Conservation (phyloP, 92 coral and sea anemone species). For the Meandrina meandrites region DNA sequence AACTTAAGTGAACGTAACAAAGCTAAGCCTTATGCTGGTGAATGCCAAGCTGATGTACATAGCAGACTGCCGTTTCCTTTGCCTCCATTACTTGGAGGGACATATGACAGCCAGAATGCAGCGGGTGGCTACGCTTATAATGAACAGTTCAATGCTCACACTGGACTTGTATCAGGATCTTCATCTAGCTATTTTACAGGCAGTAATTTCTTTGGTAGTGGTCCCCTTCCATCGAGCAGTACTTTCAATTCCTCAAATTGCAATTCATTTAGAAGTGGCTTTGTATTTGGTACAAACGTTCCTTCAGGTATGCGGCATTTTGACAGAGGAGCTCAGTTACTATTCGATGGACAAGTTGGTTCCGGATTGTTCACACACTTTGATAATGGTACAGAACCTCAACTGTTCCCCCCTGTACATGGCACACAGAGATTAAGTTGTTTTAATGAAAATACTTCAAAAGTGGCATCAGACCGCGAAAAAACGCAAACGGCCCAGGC, state of each 20-base stretch:
- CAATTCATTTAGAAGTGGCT: neutral
- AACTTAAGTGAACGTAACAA: neutral
- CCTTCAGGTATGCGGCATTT: neutral
- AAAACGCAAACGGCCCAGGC: neutral
- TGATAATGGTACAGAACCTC: neutral
- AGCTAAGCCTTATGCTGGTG: slow-evolving; percentile 3
- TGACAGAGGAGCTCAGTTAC: neutral
- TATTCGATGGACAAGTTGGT: too few relatives aligned
- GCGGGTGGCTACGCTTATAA: neutral
- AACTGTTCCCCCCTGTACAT: neutral
- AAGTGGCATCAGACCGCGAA: neutral
- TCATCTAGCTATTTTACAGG: neutral
- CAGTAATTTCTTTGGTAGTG: neutral
- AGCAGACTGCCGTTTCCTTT: neutral
- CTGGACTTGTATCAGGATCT: neutral
- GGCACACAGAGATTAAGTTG: neutral
- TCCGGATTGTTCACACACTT: too few relatives aligned
- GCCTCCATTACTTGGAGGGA: neutral
- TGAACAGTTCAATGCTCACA: too few relatives aligned
- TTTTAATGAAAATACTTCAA: neutral
- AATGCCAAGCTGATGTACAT: slow-evolving; percentile 1
- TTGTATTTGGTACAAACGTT: neutral
- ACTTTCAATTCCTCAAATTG: neutral
- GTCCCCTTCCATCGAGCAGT: neutral
- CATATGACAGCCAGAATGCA: neutral